Conservation (phyloP, 2,113 vertebrate species). For the Calidris pygmaea region DNA sequence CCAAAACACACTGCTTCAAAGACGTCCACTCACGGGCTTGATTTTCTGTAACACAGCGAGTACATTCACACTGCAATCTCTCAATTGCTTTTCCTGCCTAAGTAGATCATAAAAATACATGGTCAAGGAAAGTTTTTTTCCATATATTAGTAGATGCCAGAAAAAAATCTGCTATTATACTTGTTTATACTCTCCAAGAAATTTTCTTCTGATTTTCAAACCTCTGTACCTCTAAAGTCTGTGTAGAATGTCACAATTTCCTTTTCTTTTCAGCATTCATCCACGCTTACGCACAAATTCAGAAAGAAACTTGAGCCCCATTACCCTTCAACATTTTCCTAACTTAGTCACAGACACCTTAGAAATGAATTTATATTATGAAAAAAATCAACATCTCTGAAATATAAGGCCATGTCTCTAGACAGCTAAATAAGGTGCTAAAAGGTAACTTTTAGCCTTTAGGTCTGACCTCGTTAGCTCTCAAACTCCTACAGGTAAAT, state of each 20-base stretch:
- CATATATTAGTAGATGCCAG: not conserved
- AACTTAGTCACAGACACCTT: not conserved
- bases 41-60: not conserved
- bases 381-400: not conserved
- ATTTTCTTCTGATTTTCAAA: not conserved
- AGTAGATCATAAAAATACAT: conserved; percentile 8
- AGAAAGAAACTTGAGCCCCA: not conserved
- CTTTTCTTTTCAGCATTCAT: not conserved
- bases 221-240: not conserved
- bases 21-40: not conserved
- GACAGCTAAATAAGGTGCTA: not conserved
- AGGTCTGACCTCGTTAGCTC: not conserved
- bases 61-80: not conserved
- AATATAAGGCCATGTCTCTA: not conserved
- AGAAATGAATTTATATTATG: not conserved
- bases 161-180: conserved; percentile 29
- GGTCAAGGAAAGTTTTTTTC: not conserved
- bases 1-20: not conserved
- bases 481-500: not conserved
- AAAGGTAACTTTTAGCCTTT: not conserved
- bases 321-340: conserved; percentile 5
- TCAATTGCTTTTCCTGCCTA: conserved; percentile 17
- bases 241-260: not conserved
- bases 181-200: not conserved
- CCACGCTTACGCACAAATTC: not conserved